phyloP scores from a whole-genome alignment of 2,113 vertebrate species.

The Sinocyclocheilus anophthalmus region DNA sequence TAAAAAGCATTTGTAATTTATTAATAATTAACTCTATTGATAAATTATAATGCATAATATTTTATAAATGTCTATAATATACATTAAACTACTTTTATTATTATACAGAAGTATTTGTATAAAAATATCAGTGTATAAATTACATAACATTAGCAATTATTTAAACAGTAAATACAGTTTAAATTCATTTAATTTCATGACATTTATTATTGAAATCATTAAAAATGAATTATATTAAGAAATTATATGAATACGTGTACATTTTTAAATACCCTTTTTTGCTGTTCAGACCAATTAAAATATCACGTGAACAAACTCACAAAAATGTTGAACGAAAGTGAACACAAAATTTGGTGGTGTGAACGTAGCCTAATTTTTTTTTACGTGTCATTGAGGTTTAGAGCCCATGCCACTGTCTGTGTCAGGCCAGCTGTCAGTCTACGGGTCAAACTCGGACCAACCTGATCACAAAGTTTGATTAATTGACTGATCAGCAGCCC shows the following conservation, averaged over 20 bases:
- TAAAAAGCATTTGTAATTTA: no score
- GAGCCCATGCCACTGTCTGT: background rate
- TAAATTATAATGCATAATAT: no score
- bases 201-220: background rate
- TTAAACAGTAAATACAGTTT: background rate
- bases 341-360: background rate
- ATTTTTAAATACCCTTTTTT: background rate
- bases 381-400: background rate
- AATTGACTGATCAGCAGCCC: constrained; percentile 73
- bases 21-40: no score
- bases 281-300: background rate
- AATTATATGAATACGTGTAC: background rate
- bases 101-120: no score
- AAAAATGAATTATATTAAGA: background rate
- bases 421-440: constrained; percentile 29
- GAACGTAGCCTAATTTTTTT: background rate
- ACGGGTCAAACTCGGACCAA: background rate
- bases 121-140: no score
- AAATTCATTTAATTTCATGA: background rate
- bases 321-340: background rate
- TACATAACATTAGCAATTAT: background rate
- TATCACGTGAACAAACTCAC: background rate
- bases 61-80: no score
- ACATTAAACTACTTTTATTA: no score
- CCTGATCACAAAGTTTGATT: constrained; percentile 69